These are phyloP conservation scores for Megalopta genalis DNA, from an alignment of 1,140 invertebrate genomes.

Conservation along the genomic window DNA sequence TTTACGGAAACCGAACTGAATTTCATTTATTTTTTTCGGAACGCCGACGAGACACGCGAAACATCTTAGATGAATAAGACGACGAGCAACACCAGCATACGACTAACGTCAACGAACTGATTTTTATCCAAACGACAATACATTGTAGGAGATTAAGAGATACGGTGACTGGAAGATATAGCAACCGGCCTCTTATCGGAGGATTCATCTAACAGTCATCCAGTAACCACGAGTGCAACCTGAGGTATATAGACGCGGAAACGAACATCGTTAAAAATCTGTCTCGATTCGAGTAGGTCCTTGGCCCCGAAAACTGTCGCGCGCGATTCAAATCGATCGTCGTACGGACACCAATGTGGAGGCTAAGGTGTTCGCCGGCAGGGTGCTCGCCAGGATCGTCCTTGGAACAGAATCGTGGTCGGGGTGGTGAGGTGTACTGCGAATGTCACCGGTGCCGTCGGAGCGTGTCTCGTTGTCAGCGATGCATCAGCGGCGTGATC, in stretches of 20 bases:
- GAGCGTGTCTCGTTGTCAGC: background rate
- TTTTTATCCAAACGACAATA: slow-evolving; percentile 41
- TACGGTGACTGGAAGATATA: background rate
- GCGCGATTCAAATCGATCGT: slow-evolving; percentile 19
- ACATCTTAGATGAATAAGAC: background rate
- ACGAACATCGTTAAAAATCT: background rate
- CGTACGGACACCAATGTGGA: slow-evolving; percentile 68
- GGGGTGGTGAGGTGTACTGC: background rate
- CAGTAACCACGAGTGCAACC: background rate
- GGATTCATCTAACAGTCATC: slow-evolving; percentile 2
- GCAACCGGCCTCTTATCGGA: background rate
- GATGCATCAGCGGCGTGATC: background rate
- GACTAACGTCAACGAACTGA: slow-evolving; percentile 33
- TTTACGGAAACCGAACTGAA: slow-evolving; percentile 44
- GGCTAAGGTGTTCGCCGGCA: slow-evolving; percentile 47
- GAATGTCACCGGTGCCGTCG: no score
- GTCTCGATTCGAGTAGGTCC: background rate
- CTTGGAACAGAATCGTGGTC: background rate
- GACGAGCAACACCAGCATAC: background rate
- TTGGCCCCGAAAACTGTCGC: background rate
- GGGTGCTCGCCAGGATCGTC: background rate
- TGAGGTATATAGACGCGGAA: background rate
- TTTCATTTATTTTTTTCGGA: slow-evolving; percentile 48
- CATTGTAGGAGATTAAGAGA: slow-evolving; percentile 2
- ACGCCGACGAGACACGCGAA: no score